Conservation (phyloP, 2,113 vertebrate species). For the Corvus hawaiiensis region DNA sequence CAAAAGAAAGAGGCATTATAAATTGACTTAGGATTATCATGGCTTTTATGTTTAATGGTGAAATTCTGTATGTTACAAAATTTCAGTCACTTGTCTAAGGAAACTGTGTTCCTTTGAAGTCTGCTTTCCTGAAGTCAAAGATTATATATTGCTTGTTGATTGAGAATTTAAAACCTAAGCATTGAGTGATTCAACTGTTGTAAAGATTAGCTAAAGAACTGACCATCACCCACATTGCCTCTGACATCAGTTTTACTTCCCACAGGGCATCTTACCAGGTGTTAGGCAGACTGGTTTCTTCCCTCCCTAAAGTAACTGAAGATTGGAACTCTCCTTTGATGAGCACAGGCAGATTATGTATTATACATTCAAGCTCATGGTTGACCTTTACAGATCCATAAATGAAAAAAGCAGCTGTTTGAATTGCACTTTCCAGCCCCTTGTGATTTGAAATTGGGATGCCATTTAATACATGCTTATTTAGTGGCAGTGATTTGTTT, state of each 20-base stretch:
- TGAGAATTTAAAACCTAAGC: neutral
- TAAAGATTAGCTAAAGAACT: neutral
- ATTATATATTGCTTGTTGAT: neutral
- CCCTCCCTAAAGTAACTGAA: neutral
- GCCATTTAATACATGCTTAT: slow-evolving; percentile 32
- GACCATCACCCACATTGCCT: neutral
- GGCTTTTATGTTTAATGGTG: slow-evolving; percentile 4
- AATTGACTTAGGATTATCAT: neutral
- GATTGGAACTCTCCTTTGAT: slow-evolving; percentile 3
- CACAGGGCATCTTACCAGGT: neutral
- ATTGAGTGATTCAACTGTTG: neutral
- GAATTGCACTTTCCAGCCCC: slow-evolving; percentile 22
- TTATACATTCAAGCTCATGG: slow-evolving; percentile 52
- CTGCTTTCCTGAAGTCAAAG: slow-evolving; percentile 21
- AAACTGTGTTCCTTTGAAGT: neutral
- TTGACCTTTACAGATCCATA: slow-evolving; percentile 44
- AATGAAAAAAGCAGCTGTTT: slow-evolving; percentile 49
- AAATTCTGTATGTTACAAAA: neutral
- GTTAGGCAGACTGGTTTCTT: neutral
- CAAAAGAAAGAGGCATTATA: neutral
- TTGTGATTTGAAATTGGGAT: neutral
- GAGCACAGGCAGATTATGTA: slow-evolving; percentile 19
- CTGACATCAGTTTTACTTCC: neutral
- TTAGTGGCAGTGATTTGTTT: slow-evolving; percentile 13
- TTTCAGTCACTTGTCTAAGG: slow-evolving; percentile 21